phyloP scores from a whole-genome alignment of 2,113 vertebrate genomes.

The Rhegmatorhina hoffmannsi region DNA sequence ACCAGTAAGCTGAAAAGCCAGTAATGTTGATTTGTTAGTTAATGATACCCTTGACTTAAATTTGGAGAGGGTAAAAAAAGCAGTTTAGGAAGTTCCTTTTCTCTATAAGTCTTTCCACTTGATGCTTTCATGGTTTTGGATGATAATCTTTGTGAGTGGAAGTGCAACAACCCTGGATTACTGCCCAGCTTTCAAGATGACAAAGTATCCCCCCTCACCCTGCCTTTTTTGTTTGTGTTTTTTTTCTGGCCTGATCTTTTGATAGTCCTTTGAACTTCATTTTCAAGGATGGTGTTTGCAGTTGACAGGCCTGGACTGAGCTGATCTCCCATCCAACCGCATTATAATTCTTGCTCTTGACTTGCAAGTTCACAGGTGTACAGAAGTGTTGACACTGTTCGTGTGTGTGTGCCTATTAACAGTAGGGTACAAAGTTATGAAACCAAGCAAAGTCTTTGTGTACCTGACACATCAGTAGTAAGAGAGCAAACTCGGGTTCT shows the following conservation, averaged over 20 bases:
- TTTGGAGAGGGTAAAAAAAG: neutral
- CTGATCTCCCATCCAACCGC: neutral
- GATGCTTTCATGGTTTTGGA: neutral
- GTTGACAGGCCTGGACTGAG: neutral
- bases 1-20: neutral
- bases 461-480: neutral
- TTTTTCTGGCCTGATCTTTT: neutral
- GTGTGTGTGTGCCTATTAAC: neutral
- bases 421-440: neutral
- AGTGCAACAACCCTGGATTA: neutral
- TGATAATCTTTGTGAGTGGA: neutral
- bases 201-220: neutral
- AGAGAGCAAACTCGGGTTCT: neutral
- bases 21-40: neutral
- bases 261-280: neutral
- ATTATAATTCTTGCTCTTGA: neutral
- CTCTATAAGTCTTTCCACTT: neutral
- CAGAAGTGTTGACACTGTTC: neutral
- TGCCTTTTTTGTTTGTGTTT: neutral
- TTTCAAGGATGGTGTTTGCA: neutral
- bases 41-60: neutral
- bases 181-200: neutral
- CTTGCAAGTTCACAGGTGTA: neutral
- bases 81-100: neutral
- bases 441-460: neutral